Evolutionary conservation across 2,888 invertebrate species (phyloP).

Genomic region (Protodeltote pygarga): DNA sequence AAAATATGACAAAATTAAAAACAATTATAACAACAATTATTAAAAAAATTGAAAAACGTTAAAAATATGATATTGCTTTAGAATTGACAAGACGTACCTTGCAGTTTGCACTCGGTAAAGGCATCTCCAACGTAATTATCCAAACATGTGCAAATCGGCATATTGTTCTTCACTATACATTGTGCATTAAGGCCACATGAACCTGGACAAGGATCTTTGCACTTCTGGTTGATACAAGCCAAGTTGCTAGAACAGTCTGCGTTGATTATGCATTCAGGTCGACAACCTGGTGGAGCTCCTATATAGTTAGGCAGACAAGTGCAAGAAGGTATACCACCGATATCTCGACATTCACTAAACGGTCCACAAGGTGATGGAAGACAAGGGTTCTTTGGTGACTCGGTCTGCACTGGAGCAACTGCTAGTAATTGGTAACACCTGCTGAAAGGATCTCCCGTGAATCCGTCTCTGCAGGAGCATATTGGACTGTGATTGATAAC

Average conservation of each 20-base stretch:
- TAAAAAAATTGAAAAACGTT: too few relatives aligned
- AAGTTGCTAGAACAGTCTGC: slow-evolving; percentile 91
- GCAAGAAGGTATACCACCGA: slow-evolving; percentile 88
- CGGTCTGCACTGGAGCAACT: slow-evolving; percentile 53
- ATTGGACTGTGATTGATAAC: slow-evolving; percentile 91
- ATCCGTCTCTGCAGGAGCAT: slow-evolving; percentile 88
- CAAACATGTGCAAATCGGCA: slow-evolving; percentile 91
- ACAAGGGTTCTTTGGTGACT: slow-evolving; percentile 83
- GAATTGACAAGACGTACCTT: too few relatives aligned
- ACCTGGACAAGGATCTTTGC: slow-evolving; percentile 93
- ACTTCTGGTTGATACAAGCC: slow-evolving; percentile 92
- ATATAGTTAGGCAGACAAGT: slow-evolving; percentile 89
- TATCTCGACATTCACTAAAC: slow-evolving; percentile 89
- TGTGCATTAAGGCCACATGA: slow-evolving; percentile 90
- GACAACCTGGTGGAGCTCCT: slow-evolving; percentile 90
- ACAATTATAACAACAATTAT: too few relatives aligned
- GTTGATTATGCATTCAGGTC: slow-evolving; percentile 90
- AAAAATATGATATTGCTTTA: too few relatives aligned
- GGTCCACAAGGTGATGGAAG: slow-evolving; percentile 89
- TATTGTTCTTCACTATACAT: slow-evolving; percentile 90
- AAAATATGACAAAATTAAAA: too few relatives aligned
- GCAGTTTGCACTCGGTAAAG: slow-evolving; percentile 87
- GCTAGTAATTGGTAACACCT: slow-evolving; percentile 80
- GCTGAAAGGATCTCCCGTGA: slow-evolving; percentile 89
- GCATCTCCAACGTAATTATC: slow-evolving; percentile 91